Percentiles rank a stretch among this genome's conserved stretches.
Evolutionary conservation across 2,113 vertebrate species (phyloP).

Genomic region (Struthidea cinerea): DNA sequence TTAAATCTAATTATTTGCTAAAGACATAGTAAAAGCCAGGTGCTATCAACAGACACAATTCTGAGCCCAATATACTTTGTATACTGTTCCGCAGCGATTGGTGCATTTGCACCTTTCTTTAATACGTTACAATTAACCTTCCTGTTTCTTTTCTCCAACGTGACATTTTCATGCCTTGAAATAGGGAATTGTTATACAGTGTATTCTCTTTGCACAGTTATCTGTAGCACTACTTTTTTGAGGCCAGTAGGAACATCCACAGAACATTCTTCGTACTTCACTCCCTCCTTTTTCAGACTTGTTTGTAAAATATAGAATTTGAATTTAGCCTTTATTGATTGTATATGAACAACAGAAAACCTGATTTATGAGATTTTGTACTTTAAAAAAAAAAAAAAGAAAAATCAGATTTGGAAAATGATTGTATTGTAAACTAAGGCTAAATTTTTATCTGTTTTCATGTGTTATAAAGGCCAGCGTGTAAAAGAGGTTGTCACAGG

Average conservation of each 20-base stretch:
- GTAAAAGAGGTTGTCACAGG: constrained; percentile 89
- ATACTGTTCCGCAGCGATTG: constrained; percentile 72
- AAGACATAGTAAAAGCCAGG: constrained; percentile 84
- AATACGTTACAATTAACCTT: constrained; percentile 72
- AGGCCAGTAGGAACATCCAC: constrained; percentile 88
- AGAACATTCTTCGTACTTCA: constrained; percentile 81
- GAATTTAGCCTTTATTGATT: constrained; percentile 96
- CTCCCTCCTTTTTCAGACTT: constrained; percentile 88
- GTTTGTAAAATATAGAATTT: constrained; percentile 93
- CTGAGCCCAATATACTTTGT: constrained; percentile 81
- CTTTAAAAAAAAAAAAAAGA: constrained; percentile 75
- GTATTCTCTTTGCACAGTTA: constrained; percentile 81
- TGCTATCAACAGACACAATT: constrained; percentile 83
- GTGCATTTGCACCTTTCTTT: constrained; percentile 74
- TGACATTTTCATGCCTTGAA: constrained; percentile 81
- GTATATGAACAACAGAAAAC: constrained; percentile 95
- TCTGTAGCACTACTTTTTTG: constrained; percentile 89
- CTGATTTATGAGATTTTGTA: constrained; percentile 96
- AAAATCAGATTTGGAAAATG: constrained; percentile 89
- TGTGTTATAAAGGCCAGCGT: constrained; percentile 88
- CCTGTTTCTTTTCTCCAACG: constrained; percentile 66
- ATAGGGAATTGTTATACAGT: constrained; percentile 77
- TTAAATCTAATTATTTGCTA: constrained; percentile 82
- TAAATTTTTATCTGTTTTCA: constrained; percentile 88
- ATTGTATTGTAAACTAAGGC: constrained; percentile 98